Evolutionary conservation across 2,113 vertebrate species (phyloP), one percentile per base, ranked within the genome.

Genomic region (Chlorocebus sabaeus): DNA sequence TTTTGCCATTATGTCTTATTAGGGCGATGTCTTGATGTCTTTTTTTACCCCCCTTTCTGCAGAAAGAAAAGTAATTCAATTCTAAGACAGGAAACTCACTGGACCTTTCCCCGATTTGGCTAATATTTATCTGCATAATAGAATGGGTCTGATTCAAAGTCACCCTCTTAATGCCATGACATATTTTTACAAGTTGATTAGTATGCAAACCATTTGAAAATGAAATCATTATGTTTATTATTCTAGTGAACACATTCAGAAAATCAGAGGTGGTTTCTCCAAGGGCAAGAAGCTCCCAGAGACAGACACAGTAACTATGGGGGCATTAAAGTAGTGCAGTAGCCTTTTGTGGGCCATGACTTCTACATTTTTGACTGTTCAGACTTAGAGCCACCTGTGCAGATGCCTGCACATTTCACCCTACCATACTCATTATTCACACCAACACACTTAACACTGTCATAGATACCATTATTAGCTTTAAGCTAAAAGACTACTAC

Each of bases 1-100:
- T 93, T 78, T 76, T 73, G 81, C 22, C 43, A 93, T 81, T 82
- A 85, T 89, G 78, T 43, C 40, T 84, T 89, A 68, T 88, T 57
- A 72, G 64, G 40, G 43, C 88, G 48, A 72, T 90, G 17, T 52
- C 96, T 61, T 94, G 23, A 55, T 76, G 32, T 38, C 27, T 40
- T 75, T 43, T 32, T 61, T 61, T 27, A 30, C 3, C 23, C 20
- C 76, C 25, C 27, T 76, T 70, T 43, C 4, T 3, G n/a, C 50
- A 83, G 45, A 97, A 94, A 20, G 45, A 94, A 89, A 92, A 92
- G 64, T 48, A 89, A 85, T 64, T 89, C 13, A 93, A 80, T 18
- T 57, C 64, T 93, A 20, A 95, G 79, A 73, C 25, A 86, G 79
- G 80, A 95, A 87, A 93, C 45, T 95, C 93, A 89, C 35, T 83